phyloP scores from a whole-genome alignment of 1,140 invertebrate species.

The Venturia canescens region DNA sequence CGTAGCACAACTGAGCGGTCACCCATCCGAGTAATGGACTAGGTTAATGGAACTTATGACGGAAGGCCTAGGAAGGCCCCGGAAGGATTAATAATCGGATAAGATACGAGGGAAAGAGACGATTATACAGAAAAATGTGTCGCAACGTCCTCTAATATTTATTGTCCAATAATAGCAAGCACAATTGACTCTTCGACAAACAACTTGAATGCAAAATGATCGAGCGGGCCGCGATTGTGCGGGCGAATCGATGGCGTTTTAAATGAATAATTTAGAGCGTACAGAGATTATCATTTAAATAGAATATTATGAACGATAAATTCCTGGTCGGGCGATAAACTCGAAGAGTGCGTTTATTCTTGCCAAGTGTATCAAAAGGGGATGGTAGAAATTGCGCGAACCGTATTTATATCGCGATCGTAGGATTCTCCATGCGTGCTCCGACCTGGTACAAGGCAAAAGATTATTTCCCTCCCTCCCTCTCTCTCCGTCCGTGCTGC shows the following conservation, averaged over 20 bases:
- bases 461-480: neutral
- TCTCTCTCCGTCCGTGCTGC: neutral
- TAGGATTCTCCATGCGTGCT: constrained; percentile 18
- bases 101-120: neutral
- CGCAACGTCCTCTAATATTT: too few species aligned
- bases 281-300: neutral
- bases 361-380: neutral
- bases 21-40: too few species aligned
- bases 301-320: neutral
- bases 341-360: constrained; percentile 3
- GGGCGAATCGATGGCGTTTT: neutral
- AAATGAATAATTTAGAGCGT: neutral
- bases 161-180: neutral
- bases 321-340: neutral
- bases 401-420: constrained; percentile 18
- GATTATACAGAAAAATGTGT: too few species aligned
- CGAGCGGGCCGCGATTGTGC: neutral
- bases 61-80: too few species aligned
- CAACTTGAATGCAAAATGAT: neutral
- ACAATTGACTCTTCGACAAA: neutral
- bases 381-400: neutral
- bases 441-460: constrained; percentile 4
- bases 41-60: too few species aligned
- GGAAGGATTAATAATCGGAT: neutral
- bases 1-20: too few species aligned